Base-by-base conservation (phyloP, 2,113 vertebrate species). In the Oxyruncus cristatus region DNA sequence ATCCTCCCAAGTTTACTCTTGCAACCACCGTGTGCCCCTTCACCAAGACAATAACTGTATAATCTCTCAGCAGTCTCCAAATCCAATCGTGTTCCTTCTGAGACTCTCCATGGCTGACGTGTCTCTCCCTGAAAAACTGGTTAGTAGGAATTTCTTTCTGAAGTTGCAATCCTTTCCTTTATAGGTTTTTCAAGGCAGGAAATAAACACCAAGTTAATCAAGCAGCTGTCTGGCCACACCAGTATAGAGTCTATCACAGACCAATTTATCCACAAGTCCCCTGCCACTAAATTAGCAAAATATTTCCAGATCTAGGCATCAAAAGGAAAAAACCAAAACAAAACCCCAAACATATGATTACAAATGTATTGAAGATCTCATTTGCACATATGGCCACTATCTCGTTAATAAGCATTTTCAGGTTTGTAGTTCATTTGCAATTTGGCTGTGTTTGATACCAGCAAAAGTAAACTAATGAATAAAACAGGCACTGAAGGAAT, bases 371-470 rank as follows among this genome's bases (percentile, higher is more conserved):
- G 10, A 75, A 73, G 67, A 76, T 73, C 71, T 93, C 28, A 50
- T 44, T 59, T 22, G 50, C 46, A 62, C 23, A 77, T 59, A 65
- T 66, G 49, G 59, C 47, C 72, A 52, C 71, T 76, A 11, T 59
- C 78, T 67, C 88, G 35, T 74, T 88, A 92, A 94, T 61, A 76
- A 87, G 59, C 72, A n/a, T 73, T 88, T 95, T 70, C 83, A 73
- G 72, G 85, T 97, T 90, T 92, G 91, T 83, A 90, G 92, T 95
- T 95, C 74, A 92, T 96, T 97, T 97, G 96, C 92, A 93, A 89
- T 80, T 95, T 97, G 95, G 73, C 91, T 84, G 67, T 83, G 85
- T 83, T 91, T 93, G 92, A 78, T 78, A 93, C 65, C 59, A 78
- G 88, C 79, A 79, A 95, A 97, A 92, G 82, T 85, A 97, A 94